Evolutionary conservation across 2,797 vertebrate species (phyloP).

Genomic region (Acanthurus lineatus): DNA sequence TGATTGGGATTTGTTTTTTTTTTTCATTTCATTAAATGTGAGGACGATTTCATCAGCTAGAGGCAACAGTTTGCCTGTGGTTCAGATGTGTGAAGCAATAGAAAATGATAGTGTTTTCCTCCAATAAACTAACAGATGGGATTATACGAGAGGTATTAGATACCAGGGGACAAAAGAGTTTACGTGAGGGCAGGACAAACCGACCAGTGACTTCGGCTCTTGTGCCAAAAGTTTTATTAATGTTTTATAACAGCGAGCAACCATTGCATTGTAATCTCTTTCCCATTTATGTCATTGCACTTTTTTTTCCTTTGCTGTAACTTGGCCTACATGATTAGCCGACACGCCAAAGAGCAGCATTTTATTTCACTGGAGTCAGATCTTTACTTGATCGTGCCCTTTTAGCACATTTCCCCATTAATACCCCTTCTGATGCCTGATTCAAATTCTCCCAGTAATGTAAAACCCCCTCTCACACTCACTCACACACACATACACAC

Average conservation of each 20-base stretch:
- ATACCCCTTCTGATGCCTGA: conserved; percentile 77
- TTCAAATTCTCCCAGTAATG: conserved; percentile 69
- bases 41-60: conserved; percentile 66
- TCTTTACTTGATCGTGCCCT: conserved; percentile 73
- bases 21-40: conserved; percentile 66
- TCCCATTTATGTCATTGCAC: conserved; percentile 41
- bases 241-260: conserved; percentile 10
- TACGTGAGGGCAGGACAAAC: conserved; percentile 33
- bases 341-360: conserved; percentile 46
- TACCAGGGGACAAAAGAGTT: conserved; percentile 43
- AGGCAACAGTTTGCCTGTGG: conserved; percentile 52
- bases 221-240: conserved; percentile 30
- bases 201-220: conserved; percentile 9
- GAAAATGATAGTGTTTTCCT: conserved; percentile 35
- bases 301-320: conserved; percentile 17
- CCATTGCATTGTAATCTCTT: conserved; percentile 26
- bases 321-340: conserved; percentile 60
- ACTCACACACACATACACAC: conserved; percentile 14
- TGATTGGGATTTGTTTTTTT: conserved; percentile 45
- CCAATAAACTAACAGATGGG: conserved; percentile 55
- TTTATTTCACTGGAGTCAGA: conserved; percentile 72
- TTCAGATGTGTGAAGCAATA: conserved; percentile 50
- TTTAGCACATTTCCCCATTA: conserved; percentile 70
- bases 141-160: conserved; percentile 41
- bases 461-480: conserved; percentile 9